Evolutionary conservation across 2,888 invertebrate genomes (phyloP).

Genomic region (Leucophenga maculata): DNA sequence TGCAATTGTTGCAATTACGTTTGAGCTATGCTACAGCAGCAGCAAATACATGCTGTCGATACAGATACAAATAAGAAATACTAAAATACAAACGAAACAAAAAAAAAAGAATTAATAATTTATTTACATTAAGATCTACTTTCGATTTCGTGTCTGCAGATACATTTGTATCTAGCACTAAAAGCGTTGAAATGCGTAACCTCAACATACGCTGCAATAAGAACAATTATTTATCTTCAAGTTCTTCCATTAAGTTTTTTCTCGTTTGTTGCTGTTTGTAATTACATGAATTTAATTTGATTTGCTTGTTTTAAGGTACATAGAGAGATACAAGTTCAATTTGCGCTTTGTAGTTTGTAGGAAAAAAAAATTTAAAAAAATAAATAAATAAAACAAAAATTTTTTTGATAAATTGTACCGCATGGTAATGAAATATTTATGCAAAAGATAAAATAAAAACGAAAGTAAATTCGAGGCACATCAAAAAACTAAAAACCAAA

Average conservation of each 20-base stretch:
- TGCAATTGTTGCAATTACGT: neutral
- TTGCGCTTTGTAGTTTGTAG: constrained; percentile 59
- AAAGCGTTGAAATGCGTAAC: neutral
- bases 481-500: neutral
- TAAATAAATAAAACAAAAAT: neutral
- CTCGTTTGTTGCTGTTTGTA: constrained; percentile 40
- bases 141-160: constrained; percentile 17
- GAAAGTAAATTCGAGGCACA: neutral
- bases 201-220: neutral
- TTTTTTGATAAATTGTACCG: constrained; percentile 13
- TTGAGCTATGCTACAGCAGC: too few relatives aligned
- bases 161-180: neutral
- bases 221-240: constrained; percentile 17
- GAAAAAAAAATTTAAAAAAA: constrained; percentile 23
- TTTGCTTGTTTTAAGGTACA: constrained; percentile 27
- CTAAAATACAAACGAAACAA: neutral
- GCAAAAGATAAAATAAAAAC: constrained; percentile 1
- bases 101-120: constrained; percentile 1
- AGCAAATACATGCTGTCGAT: too few relatives aligned
- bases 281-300: constrained; percentile 51
- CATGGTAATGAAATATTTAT: constrained; percentile 20
- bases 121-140: constrained; percentile 14
- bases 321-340: constrained; percentile 57
- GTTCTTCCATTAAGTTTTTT: constrained; percentile 19
- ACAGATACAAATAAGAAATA: neutral